Conservation (phyloP, 2,113 vertebrate genomes). For the Phoxinus phoxinus region DNA sequence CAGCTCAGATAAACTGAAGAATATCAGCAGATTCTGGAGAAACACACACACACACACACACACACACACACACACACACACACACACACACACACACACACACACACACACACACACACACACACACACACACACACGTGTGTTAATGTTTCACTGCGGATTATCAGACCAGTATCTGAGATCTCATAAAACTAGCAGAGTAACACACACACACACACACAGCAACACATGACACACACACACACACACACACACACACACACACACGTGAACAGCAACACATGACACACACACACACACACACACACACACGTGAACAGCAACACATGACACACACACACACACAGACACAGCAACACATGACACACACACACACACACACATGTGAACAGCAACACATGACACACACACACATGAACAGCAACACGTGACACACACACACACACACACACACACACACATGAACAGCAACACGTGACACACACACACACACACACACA, state of each 20-base stretch:
- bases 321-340: no score
- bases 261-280: no score
- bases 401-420: no score
- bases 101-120: neutral
- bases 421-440: no score
- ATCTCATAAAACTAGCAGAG: no score
- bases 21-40: neutral
- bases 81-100: neutral
- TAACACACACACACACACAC: no score
- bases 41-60: neutral
- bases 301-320: neutral
- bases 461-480: neutral
- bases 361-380: neutral
- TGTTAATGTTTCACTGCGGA: neutral
- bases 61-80: neutral
- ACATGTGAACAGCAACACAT: no score
- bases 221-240: no score
- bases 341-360: no score
- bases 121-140: neutral
- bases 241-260: no score
- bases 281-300: neutral
- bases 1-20: neutral
- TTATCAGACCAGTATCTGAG: no score
- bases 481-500: neutral
- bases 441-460: no score